phyloP scores from a whole-genome alignment of 2,113 vertebrate species.

The Cettia cetti region DNA sequence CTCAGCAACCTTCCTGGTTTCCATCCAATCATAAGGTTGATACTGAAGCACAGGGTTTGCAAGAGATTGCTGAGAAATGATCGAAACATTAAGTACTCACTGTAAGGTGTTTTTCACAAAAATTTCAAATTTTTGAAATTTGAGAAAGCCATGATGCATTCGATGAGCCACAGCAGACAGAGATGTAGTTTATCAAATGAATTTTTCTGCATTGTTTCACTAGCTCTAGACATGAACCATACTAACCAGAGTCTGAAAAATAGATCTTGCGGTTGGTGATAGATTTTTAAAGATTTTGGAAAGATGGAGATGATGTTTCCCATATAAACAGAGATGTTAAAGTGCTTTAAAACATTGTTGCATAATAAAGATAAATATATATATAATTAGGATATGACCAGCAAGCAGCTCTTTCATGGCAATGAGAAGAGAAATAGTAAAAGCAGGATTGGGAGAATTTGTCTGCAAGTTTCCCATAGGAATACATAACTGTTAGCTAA shows the following conservation, averaged over 20 bases:
- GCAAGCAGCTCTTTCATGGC: neutral
- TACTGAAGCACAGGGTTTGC: neutral
- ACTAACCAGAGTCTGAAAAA: neutral
- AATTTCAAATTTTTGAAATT: neutral
- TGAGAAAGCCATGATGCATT: neutral
- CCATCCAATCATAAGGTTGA: neutral
- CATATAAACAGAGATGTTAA: neutral
- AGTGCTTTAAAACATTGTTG: neutral
- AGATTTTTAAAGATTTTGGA: neutral
- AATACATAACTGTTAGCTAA: neutral
- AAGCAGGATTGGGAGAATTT: neutral
- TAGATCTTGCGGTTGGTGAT: neutral
- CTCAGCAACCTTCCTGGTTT: neutral
- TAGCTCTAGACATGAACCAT: neutral
- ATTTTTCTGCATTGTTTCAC: neutral
- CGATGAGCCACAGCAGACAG: neutral
- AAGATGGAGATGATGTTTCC: neutral
- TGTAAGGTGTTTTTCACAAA: neutral
- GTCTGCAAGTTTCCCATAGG: neutral
- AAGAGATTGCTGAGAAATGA: neutral
- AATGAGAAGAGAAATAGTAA: neutral
- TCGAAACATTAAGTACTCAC: neutral
- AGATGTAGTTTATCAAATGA: neutral
- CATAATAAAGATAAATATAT: conserved; percentile 16
- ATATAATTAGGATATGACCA: too few species aligned